These are phyloP conservation scores for Miniopterus natalensis DNA, from an alignment of 2,113 vertebrate genomes.

Conservation along the genomic window DNA sequence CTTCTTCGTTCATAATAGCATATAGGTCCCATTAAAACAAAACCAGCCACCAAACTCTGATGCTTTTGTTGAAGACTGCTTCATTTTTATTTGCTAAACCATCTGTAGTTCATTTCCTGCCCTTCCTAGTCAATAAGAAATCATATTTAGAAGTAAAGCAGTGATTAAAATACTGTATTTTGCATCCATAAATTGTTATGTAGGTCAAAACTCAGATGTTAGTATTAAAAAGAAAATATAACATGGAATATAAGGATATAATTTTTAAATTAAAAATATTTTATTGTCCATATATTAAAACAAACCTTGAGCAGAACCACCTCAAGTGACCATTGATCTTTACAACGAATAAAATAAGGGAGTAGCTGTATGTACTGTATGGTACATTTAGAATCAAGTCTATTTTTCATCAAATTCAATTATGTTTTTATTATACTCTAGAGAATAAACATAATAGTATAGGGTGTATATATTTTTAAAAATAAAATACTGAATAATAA, in stretches of 20 bases:
- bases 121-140: slow-evolving; percentile 67
- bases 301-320: slow-evolving; percentile 82
- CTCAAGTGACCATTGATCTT: slow-evolving; percentile 89
- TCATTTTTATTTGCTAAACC: slow-evolving; percentile 63
- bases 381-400: slow-evolving; percentile 85
- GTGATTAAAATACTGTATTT: slow-evolving; percentile 81
- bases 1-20: background rate
- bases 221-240: slow-evolving; percentile 82
- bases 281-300: slow-evolving; percentile 87
- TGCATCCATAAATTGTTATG: slow-evolving; percentile 76
- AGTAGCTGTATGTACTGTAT: slow-evolving; percentile 69
- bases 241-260: slow-evolving; percentile 79
- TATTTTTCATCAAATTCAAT: slow-evolving; percentile 88
- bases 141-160: slow-evolving; percentile 72
- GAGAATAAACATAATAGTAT: slow-evolving; percentile 88
- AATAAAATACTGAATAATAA: slow-evolving; percentile 88
- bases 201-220: slow-evolving; percentile 78
- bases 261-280: slow-evolving; percentile 87
- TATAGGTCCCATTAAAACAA: background rate
- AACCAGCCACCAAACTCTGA: background rate
- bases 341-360: slow-evolving; percentile 84
- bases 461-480: slow-evolving; percentile 86
- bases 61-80: slow-evolving; percentile 34
- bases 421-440: slow-evolving; percentile 87
- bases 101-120: slow-evolving; percentile 68